Evolutionary conservation across 2,113 vertebrate species (phyloP).

Genomic region (Apodemus sylvaticus): DNA sequence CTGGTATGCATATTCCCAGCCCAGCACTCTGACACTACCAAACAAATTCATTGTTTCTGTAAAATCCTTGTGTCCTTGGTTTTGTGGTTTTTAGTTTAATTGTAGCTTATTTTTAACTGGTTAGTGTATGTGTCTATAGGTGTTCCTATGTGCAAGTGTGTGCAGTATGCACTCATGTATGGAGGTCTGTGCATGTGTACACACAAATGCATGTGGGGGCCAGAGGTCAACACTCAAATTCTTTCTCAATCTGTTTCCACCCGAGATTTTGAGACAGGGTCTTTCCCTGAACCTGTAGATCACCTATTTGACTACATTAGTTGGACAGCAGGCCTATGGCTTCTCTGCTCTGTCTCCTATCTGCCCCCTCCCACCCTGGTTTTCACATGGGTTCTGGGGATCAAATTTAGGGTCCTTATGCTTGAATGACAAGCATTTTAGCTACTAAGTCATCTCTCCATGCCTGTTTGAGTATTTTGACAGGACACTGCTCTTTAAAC

Average conservation of each 20-base stretch:
- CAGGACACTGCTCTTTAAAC: too few species aligned
- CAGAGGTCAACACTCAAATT: background rate
- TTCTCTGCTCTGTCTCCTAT: too few species aligned
- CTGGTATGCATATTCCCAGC: too few species aligned
- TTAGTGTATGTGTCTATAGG: background rate
- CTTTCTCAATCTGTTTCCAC: background rate
- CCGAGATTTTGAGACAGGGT: background rate
- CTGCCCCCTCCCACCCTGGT: too few species aligned
- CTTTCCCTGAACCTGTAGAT: background rate
- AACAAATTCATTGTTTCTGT: background rate
- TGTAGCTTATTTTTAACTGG: background rate
- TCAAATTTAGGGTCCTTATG: too few species aligned
- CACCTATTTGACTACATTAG: background rate
- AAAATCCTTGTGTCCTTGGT: background rate
- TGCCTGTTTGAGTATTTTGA: too few species aligned
- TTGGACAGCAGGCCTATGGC: background rate
- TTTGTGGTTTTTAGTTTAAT: background rate
- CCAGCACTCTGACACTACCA: background rate
- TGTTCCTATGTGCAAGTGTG: background rate
- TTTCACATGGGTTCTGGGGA: too few species aligned
- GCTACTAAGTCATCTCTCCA: too few species aligned
- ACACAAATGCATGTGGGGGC: background rate
- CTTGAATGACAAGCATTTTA: too few species aligned
- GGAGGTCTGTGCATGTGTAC: background rate
- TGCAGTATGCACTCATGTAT: background rate